A percentile compares a stretch with the other conserved stretches of the same genome.
Conservation (phyloP, 2,113 vertebrate genomes). For the Corythornis madagascariensis region DNA sequence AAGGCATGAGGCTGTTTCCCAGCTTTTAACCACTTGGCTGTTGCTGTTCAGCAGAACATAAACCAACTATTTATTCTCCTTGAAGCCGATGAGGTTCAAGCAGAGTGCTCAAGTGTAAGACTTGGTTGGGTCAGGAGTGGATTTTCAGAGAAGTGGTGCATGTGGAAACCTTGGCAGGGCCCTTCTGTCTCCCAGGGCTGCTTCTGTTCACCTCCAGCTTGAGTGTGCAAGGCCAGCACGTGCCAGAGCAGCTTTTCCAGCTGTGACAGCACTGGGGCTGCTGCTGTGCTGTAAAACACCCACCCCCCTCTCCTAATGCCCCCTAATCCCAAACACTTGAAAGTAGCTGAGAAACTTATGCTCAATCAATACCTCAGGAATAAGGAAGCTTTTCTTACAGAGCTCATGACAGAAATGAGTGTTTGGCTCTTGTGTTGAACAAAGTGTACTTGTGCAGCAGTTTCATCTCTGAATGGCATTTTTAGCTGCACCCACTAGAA, state of each 20-base stretch:
- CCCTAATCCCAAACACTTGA: conserved; percentile 41
- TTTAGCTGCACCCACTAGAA: conserved; percentile 15
- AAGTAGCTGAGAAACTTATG: not conserved
- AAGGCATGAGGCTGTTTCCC: not conserved
- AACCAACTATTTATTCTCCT: not conserved
- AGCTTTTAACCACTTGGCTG: not conserved
- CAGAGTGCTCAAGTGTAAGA: not conserved
- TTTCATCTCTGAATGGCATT: conserved; percentile 17
- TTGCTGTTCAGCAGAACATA: not conserved
- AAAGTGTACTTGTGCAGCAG: conserved; percentile 21
- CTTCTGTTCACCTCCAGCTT: not conserved
- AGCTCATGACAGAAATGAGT: not conserved
- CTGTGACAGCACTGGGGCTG: not conserved
- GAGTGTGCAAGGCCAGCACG: accelerated
- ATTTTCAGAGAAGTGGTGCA: not conserved
- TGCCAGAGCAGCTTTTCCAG: not conserved
- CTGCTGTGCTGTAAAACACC: not conserved
- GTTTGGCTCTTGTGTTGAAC: conserved; percentile 10
- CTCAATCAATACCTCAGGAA: conserved; percentile 21
- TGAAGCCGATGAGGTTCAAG: not conserved
- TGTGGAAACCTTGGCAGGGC: not conserved
- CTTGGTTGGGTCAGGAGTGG: not conserved
- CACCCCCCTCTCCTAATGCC: not conserved
- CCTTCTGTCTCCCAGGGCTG: not conserved
- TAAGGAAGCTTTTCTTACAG: conserved; percentile 24